Evolutionary conservation across 1,140 invertebrate genomes (phyloP).

Genomic region (Eueides isabella): DNA sequence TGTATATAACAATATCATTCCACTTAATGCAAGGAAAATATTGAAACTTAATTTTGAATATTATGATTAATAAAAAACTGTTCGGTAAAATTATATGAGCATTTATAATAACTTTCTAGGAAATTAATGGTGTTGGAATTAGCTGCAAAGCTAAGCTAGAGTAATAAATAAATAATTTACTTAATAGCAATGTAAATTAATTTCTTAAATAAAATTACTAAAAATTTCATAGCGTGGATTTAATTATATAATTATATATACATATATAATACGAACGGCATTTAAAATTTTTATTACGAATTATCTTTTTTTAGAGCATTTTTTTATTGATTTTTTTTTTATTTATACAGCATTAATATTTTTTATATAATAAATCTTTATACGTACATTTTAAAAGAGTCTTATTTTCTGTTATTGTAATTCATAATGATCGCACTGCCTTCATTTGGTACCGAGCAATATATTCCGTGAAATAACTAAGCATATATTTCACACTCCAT

Average conservation of each 20-base stretch:
- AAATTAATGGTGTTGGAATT: not conserved
- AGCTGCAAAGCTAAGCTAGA: not conserved
- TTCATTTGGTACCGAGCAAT: too few species aligned
- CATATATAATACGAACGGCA: too few species aligned
- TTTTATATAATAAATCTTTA: too few species aligned
- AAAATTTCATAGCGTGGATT: too few species aligned
- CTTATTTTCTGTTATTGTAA: not conserved
- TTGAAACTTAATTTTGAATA: not conserved
- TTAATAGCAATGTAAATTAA: conserved; percentile 17
- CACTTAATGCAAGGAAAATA: conserved; percentile 2
- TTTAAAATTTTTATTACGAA: too few species aligned
- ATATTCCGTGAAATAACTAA: not conserved
- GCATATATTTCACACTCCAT: not conserved
- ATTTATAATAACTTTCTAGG: conserved; percentile 10
- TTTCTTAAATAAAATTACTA: not conserved
- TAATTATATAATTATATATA: too few species aligned
- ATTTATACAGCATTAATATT: too few species aligned
- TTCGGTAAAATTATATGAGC: conserved; percentile 6
- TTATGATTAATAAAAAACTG: not conserved
- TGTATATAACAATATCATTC: not conserved
- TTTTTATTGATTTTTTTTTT: too few species aligned
- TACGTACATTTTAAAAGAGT: too few species aligned
- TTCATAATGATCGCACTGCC: not conserved
- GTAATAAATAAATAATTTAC: not conserved
- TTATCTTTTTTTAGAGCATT: too few species aligned